These are phyloP conservation scores for Bimastos eiseni DNA, from an alignment of 2,888 invertebrate genomes.

Conservation along the genomic window DNA sequence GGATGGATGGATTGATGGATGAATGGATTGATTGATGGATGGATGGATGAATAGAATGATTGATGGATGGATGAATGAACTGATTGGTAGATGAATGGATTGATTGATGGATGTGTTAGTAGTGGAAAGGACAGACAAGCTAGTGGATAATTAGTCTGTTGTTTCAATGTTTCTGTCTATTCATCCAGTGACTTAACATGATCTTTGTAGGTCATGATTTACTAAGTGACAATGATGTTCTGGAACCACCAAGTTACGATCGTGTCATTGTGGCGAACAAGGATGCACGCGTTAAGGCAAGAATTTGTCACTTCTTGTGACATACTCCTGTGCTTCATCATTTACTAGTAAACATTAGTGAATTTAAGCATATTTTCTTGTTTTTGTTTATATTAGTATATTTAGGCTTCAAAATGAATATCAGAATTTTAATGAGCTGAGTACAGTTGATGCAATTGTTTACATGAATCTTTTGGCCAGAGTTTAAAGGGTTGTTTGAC, in stretches of 20 bases:
- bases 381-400: background rate
- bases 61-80: too few relatives aligned
- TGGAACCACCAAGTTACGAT: slow-evolving; percentile 84
- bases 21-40: too few relatives aligned
- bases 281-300: slow-evolving; percentile 88
- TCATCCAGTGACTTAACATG: background rate
- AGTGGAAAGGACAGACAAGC: too few relatives aligned
- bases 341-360: background rate
- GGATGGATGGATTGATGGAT: too few relatives aligned
- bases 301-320: background rate
- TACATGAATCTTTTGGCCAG: background rate
- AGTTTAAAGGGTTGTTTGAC: too few relatives aligned
- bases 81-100: too few relatives aligned
- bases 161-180: background rate
- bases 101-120: background rate
- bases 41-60: too few relatives aligned
- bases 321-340: background rate
- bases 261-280: slow-evolving; percentile 89
- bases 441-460: background rate
- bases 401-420: background rate
- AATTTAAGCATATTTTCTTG: background rate
- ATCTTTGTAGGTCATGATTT: slow-evolving; percentile 37
- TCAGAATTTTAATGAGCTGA: background rate
- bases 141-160: background rate
- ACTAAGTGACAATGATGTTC: slow-evolving; percentile 65